phyloP scores from a whole-genome alignment of 2,797 vertebrate genomes.

The Nasua narica region DNA sequence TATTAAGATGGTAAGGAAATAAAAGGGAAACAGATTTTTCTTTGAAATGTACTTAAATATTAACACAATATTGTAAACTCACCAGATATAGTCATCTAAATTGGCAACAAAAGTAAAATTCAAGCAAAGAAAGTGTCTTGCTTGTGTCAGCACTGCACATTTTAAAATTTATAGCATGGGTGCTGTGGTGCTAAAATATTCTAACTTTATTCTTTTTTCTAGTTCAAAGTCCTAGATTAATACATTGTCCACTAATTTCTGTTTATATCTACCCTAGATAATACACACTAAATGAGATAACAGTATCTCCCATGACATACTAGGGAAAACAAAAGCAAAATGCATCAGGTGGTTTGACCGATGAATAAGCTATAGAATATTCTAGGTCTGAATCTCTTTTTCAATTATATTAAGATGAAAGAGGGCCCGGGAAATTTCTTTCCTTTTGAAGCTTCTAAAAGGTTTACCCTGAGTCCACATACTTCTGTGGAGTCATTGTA shows the following conservation, averaged over 20 bases:
- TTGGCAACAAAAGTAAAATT: slow-evolving; percentile 17
- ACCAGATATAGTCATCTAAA: neutral
- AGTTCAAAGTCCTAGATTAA: neutral
- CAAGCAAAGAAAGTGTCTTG: neutral
- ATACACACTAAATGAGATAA: neutral
- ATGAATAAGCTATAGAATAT: neutral
- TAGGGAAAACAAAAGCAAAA: slow-evolving; percentile 3
- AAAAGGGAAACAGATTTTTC: neutral
- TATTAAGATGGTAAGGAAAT: neutral
- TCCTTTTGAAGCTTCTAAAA: slow-evolving; percentile 11
- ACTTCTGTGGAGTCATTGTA: neutral
- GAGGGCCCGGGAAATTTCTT: neutral
- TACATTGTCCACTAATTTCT: neutral
- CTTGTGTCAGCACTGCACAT: neutral
- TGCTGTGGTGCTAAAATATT: neutral
- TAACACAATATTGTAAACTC: neutral
- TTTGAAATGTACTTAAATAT: slow-evolving; percentile 47
- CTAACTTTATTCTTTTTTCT: neutral
- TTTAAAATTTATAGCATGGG: neutral
- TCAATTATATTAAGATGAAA: neutral
- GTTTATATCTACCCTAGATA: neutral
- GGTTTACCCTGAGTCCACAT: neutral
- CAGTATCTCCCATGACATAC: neutral
- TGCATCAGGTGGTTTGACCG: neutral
- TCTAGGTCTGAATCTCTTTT: neutral